A percentile compares a stretch with the other conserved stretches of the same genome.
These are phyloP conservation scores for Ctenopoma multispine DNA, from an alignment of 2,797 vertebrate genomes.

Conservation along the genomic window DNA sequence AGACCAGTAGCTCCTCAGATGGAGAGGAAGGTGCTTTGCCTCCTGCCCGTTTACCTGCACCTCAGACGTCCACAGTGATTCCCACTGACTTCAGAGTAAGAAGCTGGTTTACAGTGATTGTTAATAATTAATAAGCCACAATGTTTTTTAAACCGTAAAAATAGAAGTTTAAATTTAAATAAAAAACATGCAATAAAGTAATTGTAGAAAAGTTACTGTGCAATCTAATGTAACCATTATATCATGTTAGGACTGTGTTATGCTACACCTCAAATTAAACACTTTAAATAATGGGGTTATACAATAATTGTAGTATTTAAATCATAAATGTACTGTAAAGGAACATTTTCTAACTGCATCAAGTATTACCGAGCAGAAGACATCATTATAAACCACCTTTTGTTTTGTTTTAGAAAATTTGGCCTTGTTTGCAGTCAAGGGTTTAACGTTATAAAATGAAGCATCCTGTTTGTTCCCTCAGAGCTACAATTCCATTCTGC, in stretches of 20 bases:
- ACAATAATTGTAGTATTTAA: neutral
- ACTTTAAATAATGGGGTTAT: neutral
- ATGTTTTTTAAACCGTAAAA: neutral
- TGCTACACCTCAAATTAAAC: neutral
- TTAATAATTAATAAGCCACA: neutral
- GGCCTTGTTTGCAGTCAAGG: neutral
- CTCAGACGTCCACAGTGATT: slow-evolving; percentile 15
- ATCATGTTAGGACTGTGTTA: no score
- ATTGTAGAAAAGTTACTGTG: neutral
- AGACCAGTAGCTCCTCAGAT: slow-evolving; percentile 79
- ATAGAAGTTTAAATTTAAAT: no score
- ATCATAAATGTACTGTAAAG: neutral
- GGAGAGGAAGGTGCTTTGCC: slow-evolving; percentile 68
- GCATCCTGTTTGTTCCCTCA: slow-evolving; percentile 57
- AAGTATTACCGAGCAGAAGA: neutral
- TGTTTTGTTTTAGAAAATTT: neutral
- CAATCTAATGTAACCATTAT: no score
- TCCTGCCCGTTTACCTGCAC: neutral
- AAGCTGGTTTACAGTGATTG: neutral
- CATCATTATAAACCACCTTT: neutral
- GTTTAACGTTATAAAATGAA: neutral
- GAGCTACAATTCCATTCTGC: slow-evolving; percentile 88
- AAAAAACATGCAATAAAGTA: no score
- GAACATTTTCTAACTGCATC: neutral
- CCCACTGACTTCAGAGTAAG: slow-evolving; percentile 66